Evolutionary conservation across 2,113 vertebrate species (phyloP), one percentile per base, ranked within the genome.

Genomic region (Gallinago jamesoni): DNA sequence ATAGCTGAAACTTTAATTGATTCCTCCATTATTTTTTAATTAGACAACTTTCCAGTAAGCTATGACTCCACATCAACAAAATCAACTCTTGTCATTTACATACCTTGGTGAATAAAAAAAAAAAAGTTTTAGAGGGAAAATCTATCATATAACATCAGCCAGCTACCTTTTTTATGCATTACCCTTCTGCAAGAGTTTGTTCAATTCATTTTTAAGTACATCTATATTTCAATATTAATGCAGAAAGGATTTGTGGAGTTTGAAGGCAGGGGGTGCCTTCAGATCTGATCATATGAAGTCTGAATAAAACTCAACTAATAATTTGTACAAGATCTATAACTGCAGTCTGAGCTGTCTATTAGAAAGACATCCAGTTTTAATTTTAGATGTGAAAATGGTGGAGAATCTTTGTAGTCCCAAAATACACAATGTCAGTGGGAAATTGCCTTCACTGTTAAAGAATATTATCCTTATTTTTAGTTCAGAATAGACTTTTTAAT

Each of bases 351-450:
- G 4, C 6, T 64, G 39, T 22, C 37, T 91, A 9, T 59, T 63
- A 83, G 47, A 59, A 87, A 68, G 14, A 72, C 12, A 68, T 12
- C 0, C 2, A 23, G 19, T 93, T 93, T 80, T 45, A 63, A 80
- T 84, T 62, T 45, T 66, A 45, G 12, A 24, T 35, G 9, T 52
- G 23, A 84, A 92, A 80, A 10, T 39, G 25, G 57, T 52, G 12
- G 33, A 72, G 6, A 64, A 13, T 37, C 5, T 74, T 93, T 19
- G 31, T 68, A 72, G 37, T 43, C 23, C 11, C 0, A 0, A 14
- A 59, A 53, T 30, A 68, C 0, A 0, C 21, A 52, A 1, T 28
- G 9, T 45, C 37, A 52, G 8, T 48, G 19, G 23, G 37, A 91
- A 93, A 73, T 31, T 69, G 3, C 14, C n/a, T 70, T 62, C 33